phyloP scores from a whole-genome alignment of 2,113 vertebrate genomes.

The Poeciliopsis prolifica region DNA sequence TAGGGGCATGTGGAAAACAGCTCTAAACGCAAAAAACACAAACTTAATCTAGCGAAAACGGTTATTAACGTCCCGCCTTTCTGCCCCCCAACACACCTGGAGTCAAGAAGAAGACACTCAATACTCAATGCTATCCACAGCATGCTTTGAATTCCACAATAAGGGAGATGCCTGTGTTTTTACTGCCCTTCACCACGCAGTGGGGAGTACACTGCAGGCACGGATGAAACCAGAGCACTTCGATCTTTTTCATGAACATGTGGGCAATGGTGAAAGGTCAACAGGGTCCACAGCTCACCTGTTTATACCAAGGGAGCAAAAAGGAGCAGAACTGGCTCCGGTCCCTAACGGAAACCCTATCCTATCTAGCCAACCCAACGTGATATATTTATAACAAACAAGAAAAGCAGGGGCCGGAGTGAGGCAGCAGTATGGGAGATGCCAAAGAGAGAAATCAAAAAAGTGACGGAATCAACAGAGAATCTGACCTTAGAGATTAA shows the following conservation, averaged over 20 bases:
- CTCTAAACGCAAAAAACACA: not conserved
- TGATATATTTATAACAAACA: slow-evolving; percentile 77
- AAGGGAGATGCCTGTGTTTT: slow-evolving; percentile 62
- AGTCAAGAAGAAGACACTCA: not conserved
- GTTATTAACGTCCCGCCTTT: slow-evolving; percentile 9
- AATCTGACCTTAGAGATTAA: not conserved
- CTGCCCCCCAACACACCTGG: slow-evolving; percentile 3
- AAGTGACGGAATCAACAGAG: not conserved
- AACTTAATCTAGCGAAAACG: slow-evolving; percentile 11
- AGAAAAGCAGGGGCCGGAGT: slow-evolving; percentile 57
- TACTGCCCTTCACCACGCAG: slow-evolving; percentile 43
- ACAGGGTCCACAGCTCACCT: slow-evolving; percentile 64
- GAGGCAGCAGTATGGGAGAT: slow-evolving; percentile 42
- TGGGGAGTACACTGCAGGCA: slow-evolving; percentile 8
- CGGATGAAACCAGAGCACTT: not conserved
- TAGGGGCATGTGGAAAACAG: slow-evolving; percentile 18
- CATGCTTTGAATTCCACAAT: slow-evolving; percentile 68
- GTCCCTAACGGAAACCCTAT: slow-evolving; percentile 67
- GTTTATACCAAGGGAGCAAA: slow-evolving; percentile 69
- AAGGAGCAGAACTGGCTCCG: slow-evolving; percentile 55
- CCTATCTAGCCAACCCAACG: slow-evolving; percentile 48
- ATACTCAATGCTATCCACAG: slow-evolving; percentile 46
- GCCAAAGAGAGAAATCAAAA: slow-evolving; percentile 27
- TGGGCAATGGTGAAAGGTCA: slow-evolving; percentile 33
- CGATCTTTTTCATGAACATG: slow-evolving; percentile 57